Evolutionary conservation across 2,888 invertebrate genomes (phyloP).

Genomic region (Scaeva pyrastri): DNA sequence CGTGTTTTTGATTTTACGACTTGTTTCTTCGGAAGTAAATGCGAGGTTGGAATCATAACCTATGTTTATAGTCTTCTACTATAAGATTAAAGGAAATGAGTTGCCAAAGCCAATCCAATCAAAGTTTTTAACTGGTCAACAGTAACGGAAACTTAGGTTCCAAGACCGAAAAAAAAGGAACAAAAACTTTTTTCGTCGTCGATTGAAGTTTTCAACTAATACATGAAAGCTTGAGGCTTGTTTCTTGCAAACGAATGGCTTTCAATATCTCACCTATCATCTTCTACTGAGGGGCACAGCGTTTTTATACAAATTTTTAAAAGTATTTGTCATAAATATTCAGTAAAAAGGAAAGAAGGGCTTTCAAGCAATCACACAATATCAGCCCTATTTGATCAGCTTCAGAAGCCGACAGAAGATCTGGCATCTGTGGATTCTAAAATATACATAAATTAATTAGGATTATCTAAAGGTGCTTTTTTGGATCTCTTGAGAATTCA

Average conservation of each 20-base stretch:
- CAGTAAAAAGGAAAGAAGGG: no score
- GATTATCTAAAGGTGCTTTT: not conserved
- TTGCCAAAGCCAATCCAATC: not conserved
- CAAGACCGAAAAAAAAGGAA: no score
- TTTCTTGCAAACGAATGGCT: no score
- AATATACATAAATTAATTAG: constrained; percentile 16
- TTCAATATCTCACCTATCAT: no score
- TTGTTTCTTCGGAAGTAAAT: not conserved
- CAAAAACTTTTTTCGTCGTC: no score
- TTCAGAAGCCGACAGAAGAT: constrained; percentile 14
- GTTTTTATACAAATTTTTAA: no score
- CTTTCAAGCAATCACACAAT: not conserved
- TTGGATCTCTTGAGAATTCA: not conserved
- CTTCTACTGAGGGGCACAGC: no score
- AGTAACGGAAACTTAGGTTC: no score
- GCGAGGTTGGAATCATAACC: not conserved
- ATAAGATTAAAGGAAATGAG: not conserved
- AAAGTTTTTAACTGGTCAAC: not conserved
- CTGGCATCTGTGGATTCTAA: not conserved
- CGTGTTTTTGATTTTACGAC: not conserved
- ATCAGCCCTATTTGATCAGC: not conserved
- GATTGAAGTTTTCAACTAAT: not conserved
- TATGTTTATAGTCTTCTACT: not conserved
- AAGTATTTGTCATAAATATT: no score
- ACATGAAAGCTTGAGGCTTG: no score